These are phyloP conservation scores for Pao palembangensis DNA, from an alignment of 2,113 vertebrate species.

Conservation along the genomic window DNA sequence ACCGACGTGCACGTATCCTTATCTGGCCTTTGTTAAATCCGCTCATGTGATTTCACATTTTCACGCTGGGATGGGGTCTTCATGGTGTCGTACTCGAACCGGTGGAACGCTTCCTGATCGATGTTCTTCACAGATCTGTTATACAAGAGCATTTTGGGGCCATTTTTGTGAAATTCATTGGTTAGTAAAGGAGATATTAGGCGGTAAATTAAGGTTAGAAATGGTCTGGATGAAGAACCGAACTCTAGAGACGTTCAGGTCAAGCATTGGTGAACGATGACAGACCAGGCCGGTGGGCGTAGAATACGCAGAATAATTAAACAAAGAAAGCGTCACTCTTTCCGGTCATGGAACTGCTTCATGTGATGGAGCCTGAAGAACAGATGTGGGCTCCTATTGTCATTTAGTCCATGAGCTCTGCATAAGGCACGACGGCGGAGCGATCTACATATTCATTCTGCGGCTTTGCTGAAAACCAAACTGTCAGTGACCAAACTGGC, in stretches of 20 bases:
- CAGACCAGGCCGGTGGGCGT: neutral
- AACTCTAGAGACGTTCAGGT: slow-evolving; percentile 9
- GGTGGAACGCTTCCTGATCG: no score
- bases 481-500: slow-evolving; percentile 33
- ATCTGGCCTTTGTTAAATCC: slow-evolving; percentile 59
- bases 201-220: neutral
- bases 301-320: neutral
- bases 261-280: neutral
- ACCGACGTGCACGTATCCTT: slow-evolving; percentile 51
- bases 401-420: neutral
- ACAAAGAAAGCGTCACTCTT: neutral
- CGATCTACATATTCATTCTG: slow-evolving; percentile 11
- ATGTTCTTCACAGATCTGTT: no score
- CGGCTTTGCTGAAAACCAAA: slow-evolving; percentile 7
- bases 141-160: slow-evolving; percentile 6
- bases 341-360: neutral
- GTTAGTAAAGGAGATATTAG: neutral
- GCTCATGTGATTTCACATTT: slow-evolving; percentile 51
- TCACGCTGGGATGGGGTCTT: slow-evolving; percentile 1
- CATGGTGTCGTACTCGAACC: neutral
- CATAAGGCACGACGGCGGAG: neutral
- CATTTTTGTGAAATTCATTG: slow-evolving; percentile 11
- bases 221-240: slow-evolving; percentile 25
- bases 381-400: slow-evolving; percentile 16
- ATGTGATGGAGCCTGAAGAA: neutral